A percentile compares a stretch with the other conserved stretches of the same genome.
phyloP scores from a whole-genome alignment of 1,140 invertebrate species.

The Macrostomum lignano region DNA sequence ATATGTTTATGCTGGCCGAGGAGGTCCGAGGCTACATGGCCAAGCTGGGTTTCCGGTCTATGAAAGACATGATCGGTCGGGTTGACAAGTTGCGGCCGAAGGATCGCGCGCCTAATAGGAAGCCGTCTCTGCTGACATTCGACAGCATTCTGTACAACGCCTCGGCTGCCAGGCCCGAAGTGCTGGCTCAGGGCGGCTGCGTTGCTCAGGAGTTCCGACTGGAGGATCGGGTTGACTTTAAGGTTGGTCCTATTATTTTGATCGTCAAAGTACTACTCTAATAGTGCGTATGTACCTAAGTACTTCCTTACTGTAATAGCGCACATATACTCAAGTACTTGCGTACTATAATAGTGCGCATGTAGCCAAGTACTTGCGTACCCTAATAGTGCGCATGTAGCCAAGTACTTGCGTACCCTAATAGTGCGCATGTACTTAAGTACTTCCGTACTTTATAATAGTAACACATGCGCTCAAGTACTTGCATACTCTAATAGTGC shows the following conservation, averaged over 20 bases:
- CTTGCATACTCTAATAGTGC: too few relatives aligned
- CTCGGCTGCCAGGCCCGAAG: slow-evolving; percentile 51
- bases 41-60: slow-evolving; percentile 50
- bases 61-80: slow-evolving; percentile 72
- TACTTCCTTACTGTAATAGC: too few relatives aligned
- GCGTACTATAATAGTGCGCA: too few relatives aligned
- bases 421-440: too few relatives aligned
- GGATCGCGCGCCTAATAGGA: slow-evolving; percentile 34
- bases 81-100: slow-evolving; percentile 42
- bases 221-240: slow-evolving; percentile 34
- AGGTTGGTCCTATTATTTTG: not conserved
- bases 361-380: too few relatives aligned
- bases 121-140: slow-evolving; percentile 57
- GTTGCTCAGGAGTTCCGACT: slow-evolving; percentile 59
- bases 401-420: too few relatives aligned
- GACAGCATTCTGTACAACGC: slow-evolving; percentile 58
- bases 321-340: too few relatives aligned
- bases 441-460: too few relatives aligned
- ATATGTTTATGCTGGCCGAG: slow-evolving; percentile 81
- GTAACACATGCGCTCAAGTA: too few relatives aligned
- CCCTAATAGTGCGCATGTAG: too few relatives aligned
- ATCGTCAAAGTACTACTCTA: not conserved
- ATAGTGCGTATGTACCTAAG: too few relatives aligned
- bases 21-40: slow-evolving; percentile 71
- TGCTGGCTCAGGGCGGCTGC: slow-evolving; percentile 64